These are phyloP conservation scores for Porites lutea DNA, from an alignment of 64 coral and sea anemone genomes.

Conservation along the genomic window DNA sequence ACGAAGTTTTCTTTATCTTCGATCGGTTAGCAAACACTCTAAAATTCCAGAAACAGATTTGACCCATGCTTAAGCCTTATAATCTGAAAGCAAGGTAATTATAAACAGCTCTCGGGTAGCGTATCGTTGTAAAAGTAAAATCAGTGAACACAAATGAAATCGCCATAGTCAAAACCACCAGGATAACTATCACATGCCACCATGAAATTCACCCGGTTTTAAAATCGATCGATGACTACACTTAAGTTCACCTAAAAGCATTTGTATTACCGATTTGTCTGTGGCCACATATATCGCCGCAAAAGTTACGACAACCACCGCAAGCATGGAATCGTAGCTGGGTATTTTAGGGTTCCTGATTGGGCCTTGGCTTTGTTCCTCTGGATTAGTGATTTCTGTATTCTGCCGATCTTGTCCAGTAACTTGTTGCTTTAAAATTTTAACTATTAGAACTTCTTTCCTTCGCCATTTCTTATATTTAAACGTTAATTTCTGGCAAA, in stretches of 20 bases:
- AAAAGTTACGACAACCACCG: slow-evolving; percentile 4
- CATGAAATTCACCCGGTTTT: slow-evolving; percentile 7
- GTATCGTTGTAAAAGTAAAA: too few species aligned
- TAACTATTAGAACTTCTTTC: background rate
- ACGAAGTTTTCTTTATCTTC: too few species aligned
- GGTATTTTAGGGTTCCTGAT: background rate
- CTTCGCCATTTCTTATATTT: background rate
- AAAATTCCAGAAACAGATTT: too few species aligned
- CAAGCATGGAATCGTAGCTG: slow-evolving; percentile 30
- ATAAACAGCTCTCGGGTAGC: too few species aligned
- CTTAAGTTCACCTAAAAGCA: background rate
- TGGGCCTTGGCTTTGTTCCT: background rate
- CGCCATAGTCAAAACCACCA: background rate
- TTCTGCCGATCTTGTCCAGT: background rate
- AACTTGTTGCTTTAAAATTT: background rate
- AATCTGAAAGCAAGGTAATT: too few species aligned
- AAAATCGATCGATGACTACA: background rate
- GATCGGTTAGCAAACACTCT: too few species aligned
- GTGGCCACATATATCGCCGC: slow-evolving; percentile 1
- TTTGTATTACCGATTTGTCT: slow-evolving; percentile 41
- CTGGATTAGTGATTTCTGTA: background rate
- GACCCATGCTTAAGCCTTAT: too few species aligned
- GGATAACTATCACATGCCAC: background rate
- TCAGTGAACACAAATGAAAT: background rate
- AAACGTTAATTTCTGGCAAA: slow-evolving; percentile 10